phyloP scores from a whole-genome alignment of 1,140 invertebrate species.

The Trissolcus basalis region DNA sequence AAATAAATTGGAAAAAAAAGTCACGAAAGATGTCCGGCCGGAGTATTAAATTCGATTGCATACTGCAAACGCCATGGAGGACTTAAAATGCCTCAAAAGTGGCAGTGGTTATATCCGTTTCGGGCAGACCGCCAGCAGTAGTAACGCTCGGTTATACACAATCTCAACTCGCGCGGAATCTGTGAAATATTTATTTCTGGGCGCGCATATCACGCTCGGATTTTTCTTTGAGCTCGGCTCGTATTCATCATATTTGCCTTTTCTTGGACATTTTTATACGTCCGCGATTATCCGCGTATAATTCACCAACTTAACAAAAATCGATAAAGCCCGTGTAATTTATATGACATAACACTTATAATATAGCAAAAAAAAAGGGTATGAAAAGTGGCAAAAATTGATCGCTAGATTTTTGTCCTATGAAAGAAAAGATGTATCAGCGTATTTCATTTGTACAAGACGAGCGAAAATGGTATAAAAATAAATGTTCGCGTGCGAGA shows the following conservation, averaged over 20 bases:
- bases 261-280: slow-evolving; percentile 20
- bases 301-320: slow-evolving; percentile 33
- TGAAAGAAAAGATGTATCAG: slow-evolving; percentile 54
- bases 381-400: slow-evolving; percentile 9
- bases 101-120: slow-evolving; percentile 58
- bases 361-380: background rate
- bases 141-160: slow-evolving; percentile 52
- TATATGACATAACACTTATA: slow-evolving; percentile 9
- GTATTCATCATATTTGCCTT: slow-evolving; percentile 40
- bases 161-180: slow-evolving; percentile 52
- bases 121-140: slow-evolving; percentile 57
- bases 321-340: slow-evolving; percentile 7
- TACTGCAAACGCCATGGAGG: slow-evolving; percentile 39
- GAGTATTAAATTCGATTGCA: slow-evolving; percentile 55
- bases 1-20: background rate
- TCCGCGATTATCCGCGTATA: slow-evolving; percentile 27
- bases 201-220: slow-evolving; percentile 37
- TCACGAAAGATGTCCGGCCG: slow-evolving; percentile 23
- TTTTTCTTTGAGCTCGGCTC: slow-evolving; percentile 37
- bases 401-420: slow-evolving; percentile 15
- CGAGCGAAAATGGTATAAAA: slow-evolving; percentile 44
- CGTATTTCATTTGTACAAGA: slow-evolving; percentile 33
- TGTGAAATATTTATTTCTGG: slow-evolving; percentile 57
- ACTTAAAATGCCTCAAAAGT: slow-evolving; percentile 57
- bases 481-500: slow-evolving; percentile 52